phyloP scores from a whole-genome alignment of 2,797 vertebrate species.

The Oreochromis grahami region DNA sequence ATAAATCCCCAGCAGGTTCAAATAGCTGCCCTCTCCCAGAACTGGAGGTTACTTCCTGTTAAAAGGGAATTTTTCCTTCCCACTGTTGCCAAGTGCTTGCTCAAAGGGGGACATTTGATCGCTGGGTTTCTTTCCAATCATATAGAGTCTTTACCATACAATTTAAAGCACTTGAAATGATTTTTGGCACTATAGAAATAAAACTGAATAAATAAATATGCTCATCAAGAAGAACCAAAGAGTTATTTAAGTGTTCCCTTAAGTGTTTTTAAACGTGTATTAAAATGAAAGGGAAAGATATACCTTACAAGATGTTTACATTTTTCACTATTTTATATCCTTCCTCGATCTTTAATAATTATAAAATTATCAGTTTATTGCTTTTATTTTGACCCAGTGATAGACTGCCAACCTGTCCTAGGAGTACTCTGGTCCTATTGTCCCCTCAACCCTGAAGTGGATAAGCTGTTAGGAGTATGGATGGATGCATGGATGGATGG shows the following conservation, averaged over 20 bases:
- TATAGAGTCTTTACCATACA: background rate
- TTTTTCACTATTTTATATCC: background rate
- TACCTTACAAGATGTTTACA: background rate
- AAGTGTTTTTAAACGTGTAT: background rate
- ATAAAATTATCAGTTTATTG: background rate
- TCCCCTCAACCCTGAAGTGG: background rate
- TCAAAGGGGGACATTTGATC: rapidly evolving
- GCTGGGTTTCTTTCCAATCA: background rate
- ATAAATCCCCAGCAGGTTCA: background rate
- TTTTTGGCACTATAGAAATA: background rate
- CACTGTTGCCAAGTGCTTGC: background rate
- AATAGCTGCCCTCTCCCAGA: background rate
- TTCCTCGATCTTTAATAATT: background rate
- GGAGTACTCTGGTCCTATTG: background rate
- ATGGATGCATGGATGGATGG: background rate
- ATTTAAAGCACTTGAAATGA: background rate
- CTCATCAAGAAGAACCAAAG: background rate
- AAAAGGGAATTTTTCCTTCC: rapidly evolving
- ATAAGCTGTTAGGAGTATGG: background rate
- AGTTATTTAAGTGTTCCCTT: background rate
- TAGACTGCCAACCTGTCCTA: background rate
- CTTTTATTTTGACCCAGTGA: background rate
- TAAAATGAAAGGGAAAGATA: background rate
- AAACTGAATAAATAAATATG: background rate
- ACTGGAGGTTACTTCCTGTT: background rate